Evolutionary conservation across 64 coral and sea anemone genomes (phyloP).

Genomic region (Hydrozoanthus tunicans): DNA sequence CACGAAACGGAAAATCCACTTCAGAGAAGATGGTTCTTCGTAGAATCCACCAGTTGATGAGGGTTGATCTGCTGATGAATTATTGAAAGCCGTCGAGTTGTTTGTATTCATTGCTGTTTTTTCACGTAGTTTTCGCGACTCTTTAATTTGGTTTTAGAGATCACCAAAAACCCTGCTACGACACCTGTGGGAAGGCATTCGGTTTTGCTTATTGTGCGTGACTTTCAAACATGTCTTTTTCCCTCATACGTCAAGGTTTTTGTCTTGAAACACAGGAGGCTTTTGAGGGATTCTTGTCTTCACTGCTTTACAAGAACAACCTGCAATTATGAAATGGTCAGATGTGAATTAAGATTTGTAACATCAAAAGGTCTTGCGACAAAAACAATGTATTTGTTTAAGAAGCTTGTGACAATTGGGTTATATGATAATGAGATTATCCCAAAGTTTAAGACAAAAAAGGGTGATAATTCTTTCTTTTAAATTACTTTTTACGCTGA

Average conservation of each 20-base stretch:
- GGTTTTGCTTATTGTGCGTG: not conserved
- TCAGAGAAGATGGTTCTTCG: slow-evolving; percentile 25
- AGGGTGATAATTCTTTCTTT: not conserved
- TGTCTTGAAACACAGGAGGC: not conserved
- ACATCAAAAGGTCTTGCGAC: slow-evolving; percentile 14
- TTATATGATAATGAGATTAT: slow-evolving; percentile 58
- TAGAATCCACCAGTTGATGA: not conserved
- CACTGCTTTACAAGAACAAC: not conserved
- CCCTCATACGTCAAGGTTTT: not conserved
- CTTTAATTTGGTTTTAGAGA: slow-evolving; percentile 7
- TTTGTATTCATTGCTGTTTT: slow-evolving; percentile 16
- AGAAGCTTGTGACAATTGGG: slow-evolving; percentile 22
- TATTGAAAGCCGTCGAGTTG: not conserved
- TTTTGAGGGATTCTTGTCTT: not conserved
- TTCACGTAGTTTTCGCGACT: not conserved
- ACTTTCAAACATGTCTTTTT: not conserved
- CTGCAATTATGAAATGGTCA: slow-evolving; percentile 35
- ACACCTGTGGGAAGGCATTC: not conserved
- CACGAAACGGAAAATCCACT: slow-evolving; percentile 80
- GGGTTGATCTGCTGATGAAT: not conserved
- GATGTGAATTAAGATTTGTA: not conserved
- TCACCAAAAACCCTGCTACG: not conserved
- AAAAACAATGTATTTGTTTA: slow-evolving; percentile 47
- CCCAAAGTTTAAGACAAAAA: not conserved
- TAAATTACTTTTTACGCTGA: slow-evolving; percentile 7